These are phyloP conservation scores for Sipunculus nudus DNA, from an alignment of 2,888 invertebrate species.

Conservation along the genomic window DNA sequence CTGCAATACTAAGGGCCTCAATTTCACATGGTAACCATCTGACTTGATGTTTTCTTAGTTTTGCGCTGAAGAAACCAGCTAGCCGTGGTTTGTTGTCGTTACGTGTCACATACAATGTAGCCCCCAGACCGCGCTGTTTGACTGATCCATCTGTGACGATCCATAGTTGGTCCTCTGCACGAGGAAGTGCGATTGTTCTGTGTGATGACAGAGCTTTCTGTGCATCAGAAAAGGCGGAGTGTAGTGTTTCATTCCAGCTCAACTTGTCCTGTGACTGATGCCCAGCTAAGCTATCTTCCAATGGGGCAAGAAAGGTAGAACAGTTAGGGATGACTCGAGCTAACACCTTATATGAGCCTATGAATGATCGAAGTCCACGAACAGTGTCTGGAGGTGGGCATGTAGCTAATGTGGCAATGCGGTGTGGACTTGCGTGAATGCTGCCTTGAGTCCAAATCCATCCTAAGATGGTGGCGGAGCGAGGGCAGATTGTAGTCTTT, in stretches of 20 bases:
- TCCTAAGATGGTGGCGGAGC: conserved; percentile 19
- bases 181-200: conserved; percentile 17
- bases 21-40: conserved; percentile 18
- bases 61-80: conserved; percentile 13
- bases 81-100: conserved; percentile 6
- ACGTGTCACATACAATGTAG: conserved; percentile 12
- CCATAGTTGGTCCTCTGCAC: conserved; percentile 24
- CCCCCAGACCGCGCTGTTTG: conserved; percentile 20
- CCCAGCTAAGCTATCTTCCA: conserved; percentile 16
- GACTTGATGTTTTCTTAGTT: conserved; percentile 4
- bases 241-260: conserved; percentile 16
- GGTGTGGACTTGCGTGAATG: conserved; percentile 25
- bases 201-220: conserved; percentile 8
- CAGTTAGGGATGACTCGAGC: conserved; percentile 21
- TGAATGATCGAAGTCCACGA: conserved; percentile 13
- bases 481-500: conserved; percentile 26
- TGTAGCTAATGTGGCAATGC: not conserved
- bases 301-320: conserved; percentile 14
- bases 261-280: conserved; percentile 22
- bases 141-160: conserved; percentile 22
- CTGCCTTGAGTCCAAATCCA: conserved; percentile 34
- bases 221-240: conserved; percentile 12
- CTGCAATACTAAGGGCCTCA: conserved; percentile 9
- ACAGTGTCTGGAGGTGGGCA: conserved; percentile 13
- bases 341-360: conserved; percentile 19